A percentile compares a stretch with the other conserved stretches of the same genome.
Conservation (phyloP, 2,113 vertebrate genomes). For the Callocephalon fimbriatum region DNA sequence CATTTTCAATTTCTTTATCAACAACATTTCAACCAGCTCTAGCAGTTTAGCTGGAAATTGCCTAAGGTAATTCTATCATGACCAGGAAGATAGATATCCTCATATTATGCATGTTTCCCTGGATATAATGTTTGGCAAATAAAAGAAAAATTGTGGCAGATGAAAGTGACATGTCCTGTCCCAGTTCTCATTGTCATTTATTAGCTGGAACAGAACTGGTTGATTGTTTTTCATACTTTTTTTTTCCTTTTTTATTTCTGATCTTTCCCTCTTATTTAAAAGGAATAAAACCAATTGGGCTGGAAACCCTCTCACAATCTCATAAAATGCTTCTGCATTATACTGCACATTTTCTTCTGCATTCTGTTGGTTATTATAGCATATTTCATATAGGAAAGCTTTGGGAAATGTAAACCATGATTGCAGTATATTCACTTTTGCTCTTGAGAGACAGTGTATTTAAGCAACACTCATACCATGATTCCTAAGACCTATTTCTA, state of each 20-base stretch:
- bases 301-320: neutral
- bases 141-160: slow-evolving; percentile 19
- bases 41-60: slow-evolving; percentile 29
- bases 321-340: slow-evolving; percentile 12
- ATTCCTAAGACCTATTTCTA: slow-evolving; percentile 8
- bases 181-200: neutral
- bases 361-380: neutral
- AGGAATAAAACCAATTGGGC: neutral
- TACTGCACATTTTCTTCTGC: neutral
- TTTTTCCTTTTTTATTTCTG: neutral
- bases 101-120: slow-evolving; percentile 8
- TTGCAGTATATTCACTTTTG: neutral
- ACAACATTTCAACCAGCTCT: slow-evolving; percentile 9
- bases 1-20: neutral
- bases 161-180: neutral
- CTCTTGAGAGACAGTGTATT: neutral
- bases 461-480: neutral
- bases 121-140: neutral
- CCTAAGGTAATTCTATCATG: slow-evolving; percentile 9
- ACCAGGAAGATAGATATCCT: neutral
- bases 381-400: neutral
- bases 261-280: neutral
- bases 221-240: neutral
- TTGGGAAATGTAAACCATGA: neutral
- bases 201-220: neutral